phyloP scores from a whole-genome alignment of 2,888 invertebrate genomes.

The Aphidius colemani region DNA sequence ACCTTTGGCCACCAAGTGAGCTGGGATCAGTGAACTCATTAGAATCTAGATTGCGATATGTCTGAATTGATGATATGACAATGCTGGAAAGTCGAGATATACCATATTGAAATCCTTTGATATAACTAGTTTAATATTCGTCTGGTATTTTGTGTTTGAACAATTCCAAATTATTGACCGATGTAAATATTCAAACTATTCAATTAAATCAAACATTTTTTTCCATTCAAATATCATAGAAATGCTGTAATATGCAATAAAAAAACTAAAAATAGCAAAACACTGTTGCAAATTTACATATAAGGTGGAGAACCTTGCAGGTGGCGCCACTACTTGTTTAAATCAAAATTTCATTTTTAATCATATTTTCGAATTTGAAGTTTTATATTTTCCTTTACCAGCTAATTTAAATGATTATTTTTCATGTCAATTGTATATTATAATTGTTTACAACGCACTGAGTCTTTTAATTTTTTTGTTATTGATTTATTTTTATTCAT shows the following conservation, averaged over 20 bases:
- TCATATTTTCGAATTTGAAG: too few relatives aligned
- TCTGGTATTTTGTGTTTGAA: background rate
- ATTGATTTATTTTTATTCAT: too few relatives aligned
- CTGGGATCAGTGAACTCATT: slow-evolving; percentile 24
- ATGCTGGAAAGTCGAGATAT: background rate
- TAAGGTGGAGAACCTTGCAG: slow-evolving; percentile 27
- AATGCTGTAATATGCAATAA: slow-evolving; percentile 12
- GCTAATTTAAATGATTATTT: too few relatives aligned
- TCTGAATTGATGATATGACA: slow-evolving; percentile 7
- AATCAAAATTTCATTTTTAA: slow-evolving; percentile 28
- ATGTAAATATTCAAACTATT: background rate
- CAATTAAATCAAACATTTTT: slow-evolving; percentile 1
- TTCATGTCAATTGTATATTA: too few relatives aligned
- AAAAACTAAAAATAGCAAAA: background rate
- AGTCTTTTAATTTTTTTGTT: too few relatives aligned
- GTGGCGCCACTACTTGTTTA: slow-evolving; percentile 43
- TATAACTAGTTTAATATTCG: background rate
- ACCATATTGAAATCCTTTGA: background rate
- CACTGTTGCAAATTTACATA: background rate
- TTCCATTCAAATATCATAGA: background rate
- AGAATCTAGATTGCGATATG: slow-evolving; percentile 21
- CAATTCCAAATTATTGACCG: background rate
- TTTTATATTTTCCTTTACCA: too few relatives aligned
- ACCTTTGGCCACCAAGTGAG: slow-evolving; percentile 12
- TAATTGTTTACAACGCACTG: too few relatives aligned